phyloP scores from a whole-genome alignment of 1,140 invertebrate genomes.

The Onthophagus taurus region DNA sequence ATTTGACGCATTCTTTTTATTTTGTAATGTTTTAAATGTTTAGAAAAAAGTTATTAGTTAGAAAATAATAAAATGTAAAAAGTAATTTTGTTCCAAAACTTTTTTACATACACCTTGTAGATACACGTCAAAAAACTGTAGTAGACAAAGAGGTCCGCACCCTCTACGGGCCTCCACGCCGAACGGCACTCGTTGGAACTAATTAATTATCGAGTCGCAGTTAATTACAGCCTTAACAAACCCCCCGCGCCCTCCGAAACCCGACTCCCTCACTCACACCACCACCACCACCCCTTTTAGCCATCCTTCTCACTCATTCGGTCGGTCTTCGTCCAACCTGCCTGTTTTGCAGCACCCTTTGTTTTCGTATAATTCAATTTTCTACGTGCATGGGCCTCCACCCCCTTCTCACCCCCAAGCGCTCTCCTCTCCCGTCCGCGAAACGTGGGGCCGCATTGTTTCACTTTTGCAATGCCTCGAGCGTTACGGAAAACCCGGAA shows the following conservation, averaged over 20 bases:
- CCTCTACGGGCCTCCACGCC: slow-evolving; percentile 25
- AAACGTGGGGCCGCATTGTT: neutral
- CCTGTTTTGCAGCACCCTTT: too few relatives aligned
- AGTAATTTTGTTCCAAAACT: too few relatives aligned
- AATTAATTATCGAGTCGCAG: slow-evolving; percentile 37
- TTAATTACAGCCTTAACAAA: slow-evolving; percentile 34
- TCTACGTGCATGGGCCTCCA: slow-evolving; percentile 23
- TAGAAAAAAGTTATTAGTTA: too few relatives aligned
- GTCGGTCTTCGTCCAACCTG: neutral
- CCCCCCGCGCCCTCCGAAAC: slow-evolving; percentile 15
- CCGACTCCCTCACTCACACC: slow-evolving; percentile 8
- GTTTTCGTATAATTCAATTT: slow-evolving; percentile 32
- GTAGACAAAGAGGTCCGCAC: too few relatives aligned
- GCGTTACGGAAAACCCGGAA: too few relatives aligned
- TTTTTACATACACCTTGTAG: too few relatives aligned
- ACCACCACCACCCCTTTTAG: slow-evolving; percentile 17
- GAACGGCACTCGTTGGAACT: slow-evolving; percentile 33
- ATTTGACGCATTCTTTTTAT: too few relatives aligned
- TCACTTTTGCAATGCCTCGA: too few relatives aligned
- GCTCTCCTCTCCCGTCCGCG: neutral
- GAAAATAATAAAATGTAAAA: too few relatives aligned
- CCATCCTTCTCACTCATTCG: neutral
- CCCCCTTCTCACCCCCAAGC: neutral
- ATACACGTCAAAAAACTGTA: too few relatives aligned
- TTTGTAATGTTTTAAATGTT: too few relatives aligned